Percentiles rank a stretch among this genome's conserved stretches.
Evolutionary conservation across 2,888 invertebrate genomes (phyloP).

Genomic region (Troilus luridus): DNA sequence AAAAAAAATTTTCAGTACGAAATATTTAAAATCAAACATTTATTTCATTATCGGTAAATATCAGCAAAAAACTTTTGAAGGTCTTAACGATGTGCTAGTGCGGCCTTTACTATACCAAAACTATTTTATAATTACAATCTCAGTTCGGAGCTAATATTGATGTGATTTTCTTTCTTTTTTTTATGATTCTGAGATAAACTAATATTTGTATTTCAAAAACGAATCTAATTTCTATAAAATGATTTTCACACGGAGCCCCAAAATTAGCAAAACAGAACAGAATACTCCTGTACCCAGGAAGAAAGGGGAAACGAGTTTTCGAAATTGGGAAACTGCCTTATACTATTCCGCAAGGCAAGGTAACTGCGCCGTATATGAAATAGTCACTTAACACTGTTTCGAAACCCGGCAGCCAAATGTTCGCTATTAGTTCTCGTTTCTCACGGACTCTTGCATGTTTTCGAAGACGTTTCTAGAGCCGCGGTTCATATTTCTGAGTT

Average conservation of each 20-base stretch:
- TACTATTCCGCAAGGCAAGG: not conserved
- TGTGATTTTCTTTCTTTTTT: too few relatives aligned
- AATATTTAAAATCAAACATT: too few relatives aligned
- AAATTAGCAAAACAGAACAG: not conserved
- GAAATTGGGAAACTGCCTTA: not conserved
- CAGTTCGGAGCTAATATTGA: too few relatives aligned
- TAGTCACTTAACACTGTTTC: constrained; percentile 26
- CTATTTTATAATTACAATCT: too few relatives aligned
- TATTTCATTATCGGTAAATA: too few relatives aligned
- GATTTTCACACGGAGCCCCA: not conserved
- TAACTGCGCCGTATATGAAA: constrained; percentile 42
- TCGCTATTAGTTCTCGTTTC: constrained; percentile 12
- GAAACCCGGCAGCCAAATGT: constrained; percentile 1
- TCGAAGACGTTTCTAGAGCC: not conserved
- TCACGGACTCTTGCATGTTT: not conserved
- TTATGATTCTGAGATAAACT: too few relatives aligned
- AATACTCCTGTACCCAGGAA: not conserved
- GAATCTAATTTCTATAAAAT: not conserved
- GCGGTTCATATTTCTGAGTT: not conserved
- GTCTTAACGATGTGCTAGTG: too few relatives aligned
- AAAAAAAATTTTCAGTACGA: too few relatives aligned
- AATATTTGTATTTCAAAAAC: not conserved
- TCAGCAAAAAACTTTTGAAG: too few relatives aligned
- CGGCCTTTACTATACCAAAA: too few relatives aligned
- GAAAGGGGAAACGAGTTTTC: constrained; percentile 27